These are phyloP conservation scores for Cosmorhoe ocellata DNA, from an alignment of 2,888 invertebrate species.

Conservation along the genomic window DNA sequence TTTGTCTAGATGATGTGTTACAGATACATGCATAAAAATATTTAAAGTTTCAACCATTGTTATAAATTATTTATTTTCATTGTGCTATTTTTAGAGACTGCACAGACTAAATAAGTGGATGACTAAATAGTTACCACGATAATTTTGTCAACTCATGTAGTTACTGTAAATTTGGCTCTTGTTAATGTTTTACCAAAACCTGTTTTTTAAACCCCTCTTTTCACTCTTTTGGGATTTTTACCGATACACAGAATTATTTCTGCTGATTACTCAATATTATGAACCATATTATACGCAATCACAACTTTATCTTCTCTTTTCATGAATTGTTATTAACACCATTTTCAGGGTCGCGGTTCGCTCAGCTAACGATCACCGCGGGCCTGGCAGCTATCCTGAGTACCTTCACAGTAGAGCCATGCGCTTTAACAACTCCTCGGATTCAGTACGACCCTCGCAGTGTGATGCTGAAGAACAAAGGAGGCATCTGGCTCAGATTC, in stretches of 20 bases:
- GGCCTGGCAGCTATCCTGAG: slow-evolving; percentile 61
- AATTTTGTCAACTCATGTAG: no score
- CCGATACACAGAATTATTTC: no score
- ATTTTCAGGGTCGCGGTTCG: slow-evolving; percentile 72
- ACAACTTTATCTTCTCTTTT: not conserved
- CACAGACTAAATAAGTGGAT: no score
- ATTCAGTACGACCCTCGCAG: slow-evolving; percentile 73
- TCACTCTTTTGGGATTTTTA: no score
- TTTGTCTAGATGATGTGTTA: slow-evolving; percentile 38
- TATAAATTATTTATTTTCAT: slow-evolving; percentile 27
- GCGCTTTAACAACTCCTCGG: slow-evolving; percentile 59
- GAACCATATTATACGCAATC: not conserved
- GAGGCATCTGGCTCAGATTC: slow-evolving; percentile 71
- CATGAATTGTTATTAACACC: not conserved
- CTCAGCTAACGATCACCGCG: slow-evolving; percentile 64
- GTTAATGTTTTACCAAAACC: no score
- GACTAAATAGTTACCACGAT: no score
- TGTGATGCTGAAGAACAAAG: slow-evolving; percentile 75
- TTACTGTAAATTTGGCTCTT: no score
- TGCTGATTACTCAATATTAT: no score
- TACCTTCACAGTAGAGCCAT: slow-evolving; percentile 61
- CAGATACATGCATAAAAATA: slow-evolving; percentile 37
- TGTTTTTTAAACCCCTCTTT: no score
- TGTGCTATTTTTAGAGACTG: not conserved
- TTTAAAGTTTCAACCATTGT: slow-evolving; percentile 36